Evolutionary conservation across 35 echinoderm and acorn worm genomes (phyloP), one percentile per base, ranked within the genome.

Genomic region (Apostichopus parvimensis): DNA sequence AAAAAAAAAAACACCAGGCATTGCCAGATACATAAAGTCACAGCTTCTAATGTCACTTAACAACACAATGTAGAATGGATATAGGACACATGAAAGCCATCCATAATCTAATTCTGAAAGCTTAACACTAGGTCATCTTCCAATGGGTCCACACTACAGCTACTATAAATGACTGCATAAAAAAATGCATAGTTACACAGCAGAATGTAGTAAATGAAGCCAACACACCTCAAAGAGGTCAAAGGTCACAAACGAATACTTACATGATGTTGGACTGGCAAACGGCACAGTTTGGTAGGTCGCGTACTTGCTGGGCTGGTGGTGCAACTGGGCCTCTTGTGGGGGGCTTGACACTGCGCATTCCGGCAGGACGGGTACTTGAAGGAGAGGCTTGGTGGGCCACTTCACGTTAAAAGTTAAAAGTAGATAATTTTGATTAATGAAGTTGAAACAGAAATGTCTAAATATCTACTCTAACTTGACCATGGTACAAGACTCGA

Each of bases 261-360:
- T 55, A 88, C 86, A 88, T 88, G 62, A 88, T 88, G 86, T 88
- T 88, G 34, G 86, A 88, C 61, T 88, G 57, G 28, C 86, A 88
- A 54, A 88, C 86, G 52, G 86, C 86, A 88, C 86, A 88, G 64
- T 52, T 88, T 5, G 86, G 86, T 15, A 88, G 86, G 62, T 88
- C 86, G 6, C 64, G 58, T 12, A 88, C 86, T 77, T 23, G 91
- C 95, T 87, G 95, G 95, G 61, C 75, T 88, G 21, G 89, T 18
- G 21, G 89, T 18, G 53, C 84, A 87, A 1, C 78, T 57, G 10
- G 85, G 7, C 17, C 45, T 23, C 57, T 92, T 17, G 68, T 53
- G 5, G 95, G 95, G 23, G 95, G 93, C 79, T 91, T 97, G 77
- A 97, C 95, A 62, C 93, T 94, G 20, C 95, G 91, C 54, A 90